These are phyloP conservation scores for Trachelus tabidus DNA, from an alignment of 2,888 invertebrate genomes.

Conservation along the genomic window DNA sequence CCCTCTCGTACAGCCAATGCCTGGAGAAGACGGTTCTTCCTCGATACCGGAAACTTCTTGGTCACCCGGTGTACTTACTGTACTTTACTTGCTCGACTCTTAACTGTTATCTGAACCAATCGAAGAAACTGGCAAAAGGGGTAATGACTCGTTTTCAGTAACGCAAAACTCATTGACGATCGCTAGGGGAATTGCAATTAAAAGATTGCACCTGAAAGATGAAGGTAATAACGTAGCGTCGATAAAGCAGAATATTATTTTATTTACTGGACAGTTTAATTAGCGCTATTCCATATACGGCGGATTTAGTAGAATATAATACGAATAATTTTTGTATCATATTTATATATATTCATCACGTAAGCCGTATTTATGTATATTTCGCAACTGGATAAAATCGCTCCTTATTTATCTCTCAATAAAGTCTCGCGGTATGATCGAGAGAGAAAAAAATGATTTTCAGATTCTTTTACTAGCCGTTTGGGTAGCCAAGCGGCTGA, in stretches of 20 bases:
- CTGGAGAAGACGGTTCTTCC: background rate
- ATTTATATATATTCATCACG: background rate
- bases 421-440: background rate
- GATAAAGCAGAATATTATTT: background rate
- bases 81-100: background rate
- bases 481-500: constrained; percentile 22
- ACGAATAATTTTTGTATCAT: background rate
- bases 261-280: background rate
- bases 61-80: background rate
- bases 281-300: background rate
- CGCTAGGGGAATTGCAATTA: background rate
- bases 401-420: background rate
- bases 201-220: background rate
- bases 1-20: background rate
- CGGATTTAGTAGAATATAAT: background rate
- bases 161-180: background rate
- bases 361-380: background rate
- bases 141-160: background rate
- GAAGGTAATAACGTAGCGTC: background rate
- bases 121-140: background rate
- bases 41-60: background rate
- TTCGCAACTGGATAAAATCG: background rate
- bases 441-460: background rate
- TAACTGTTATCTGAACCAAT: background rate
- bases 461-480: background rate